A percentile compares a stretch with the other conserved stretches of the same genome.
Evolutionary conservation across 2,797 vertebrate genomes (phyloP).

Genomic region (Nyctalus aviator): DNA sequence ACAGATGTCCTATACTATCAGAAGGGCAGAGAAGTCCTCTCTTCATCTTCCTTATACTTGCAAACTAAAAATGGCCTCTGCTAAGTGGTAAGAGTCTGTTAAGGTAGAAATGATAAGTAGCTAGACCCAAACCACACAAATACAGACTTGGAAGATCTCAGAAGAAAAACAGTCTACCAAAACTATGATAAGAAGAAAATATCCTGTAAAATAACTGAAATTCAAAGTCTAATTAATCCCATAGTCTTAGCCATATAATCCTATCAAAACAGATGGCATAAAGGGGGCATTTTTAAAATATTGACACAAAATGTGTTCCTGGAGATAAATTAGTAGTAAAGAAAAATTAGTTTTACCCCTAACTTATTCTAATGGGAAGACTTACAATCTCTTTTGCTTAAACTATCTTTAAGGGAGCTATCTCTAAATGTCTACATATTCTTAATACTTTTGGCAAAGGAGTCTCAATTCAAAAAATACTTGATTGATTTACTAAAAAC

Average conservation of each 20-base stretch:
- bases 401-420: conserved; percentile 23
- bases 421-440: not conserved
- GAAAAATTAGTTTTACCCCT: not conserved
- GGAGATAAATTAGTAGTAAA: conserved; percentile 50
- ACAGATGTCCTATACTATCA: conserved; percentile 6
- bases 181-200: conserved; percentile 78
- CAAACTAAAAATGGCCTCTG: conserved; percentile 41
- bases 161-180: conserved; percentile 66
- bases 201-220: conserved; percentile 74
- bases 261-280: conserved; percentile 53
- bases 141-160: conserved; percentile 52
- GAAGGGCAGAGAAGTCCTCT: conserved; percentile 8
- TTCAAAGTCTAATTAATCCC: conserved; percentile 28
- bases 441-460: conserved; percentile 24
- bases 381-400: not conserved
- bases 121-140: conserved; percentile 76
- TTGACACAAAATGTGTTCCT: conserved; percentile 9
- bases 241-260: conserved; percentile 9
- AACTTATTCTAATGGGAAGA: not conserved
- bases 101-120: conserved; percentile 72
- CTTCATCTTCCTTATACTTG: conserved; percentile 8
- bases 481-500: conserved; percentile 50
- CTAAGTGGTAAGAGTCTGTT: conserved; percentile 56
- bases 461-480: not conserved
- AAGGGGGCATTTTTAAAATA: conserved; percentile 50